Evolutionary conservation across 2,113 vertebrate species (phyloP).

Genomic region (Chinchilla lanigera): DNA sequence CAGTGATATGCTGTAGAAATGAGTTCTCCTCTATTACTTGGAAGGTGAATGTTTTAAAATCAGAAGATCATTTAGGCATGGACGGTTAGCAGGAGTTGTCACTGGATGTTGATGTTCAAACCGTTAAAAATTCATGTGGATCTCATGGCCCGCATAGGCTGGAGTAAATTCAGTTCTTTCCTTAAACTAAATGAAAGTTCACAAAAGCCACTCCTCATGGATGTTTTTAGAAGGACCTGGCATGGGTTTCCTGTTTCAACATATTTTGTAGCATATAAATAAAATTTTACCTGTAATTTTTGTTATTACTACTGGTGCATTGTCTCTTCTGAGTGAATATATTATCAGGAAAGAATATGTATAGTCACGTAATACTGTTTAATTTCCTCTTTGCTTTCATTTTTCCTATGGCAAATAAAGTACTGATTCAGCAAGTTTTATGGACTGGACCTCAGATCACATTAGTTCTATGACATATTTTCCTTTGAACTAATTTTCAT

Average conservation of each 20-base stretch:
- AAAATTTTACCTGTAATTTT: slow-evolving; percentile 80
- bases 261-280: slow-evolving; percentile 73
- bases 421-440: slow-evolving; percentile 72
- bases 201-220: background rate
- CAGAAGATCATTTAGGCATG: background rate
- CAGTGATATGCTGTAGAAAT: background rate
- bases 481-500: slow-evolving; percentile 64
- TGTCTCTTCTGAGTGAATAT: slow-evolving; percentile 83
- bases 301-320: slow-evolving; percentile 79
- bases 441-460: slow-evolving; percentile 43
- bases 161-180: slow-evolving; percentile 52
- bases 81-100: background rate
- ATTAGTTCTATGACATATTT: slow-evolving; percentile 69
- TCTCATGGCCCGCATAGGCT: slow-evolving; percentile 16
- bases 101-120: background rate
- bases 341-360: slow-evolving; percentile 78
- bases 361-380: slow-evolving; percentile 79
- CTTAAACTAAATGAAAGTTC: slow-evolving; percentile 57
- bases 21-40: background rate
- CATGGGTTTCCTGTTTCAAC: slow-evolving; percentile 70
- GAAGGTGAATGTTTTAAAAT: background rate
- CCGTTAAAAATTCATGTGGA: background rate
- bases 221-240: slow-evolving; percentile 57
- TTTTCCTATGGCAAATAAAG: slow-evolving; percentile 81
- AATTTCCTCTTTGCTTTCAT: slow-evolving; percentile 83